Evolutionary conservation across 2,888 invertebrate species (phyloP).

Genomic region (Sinhomidia bicolor): DNA sequence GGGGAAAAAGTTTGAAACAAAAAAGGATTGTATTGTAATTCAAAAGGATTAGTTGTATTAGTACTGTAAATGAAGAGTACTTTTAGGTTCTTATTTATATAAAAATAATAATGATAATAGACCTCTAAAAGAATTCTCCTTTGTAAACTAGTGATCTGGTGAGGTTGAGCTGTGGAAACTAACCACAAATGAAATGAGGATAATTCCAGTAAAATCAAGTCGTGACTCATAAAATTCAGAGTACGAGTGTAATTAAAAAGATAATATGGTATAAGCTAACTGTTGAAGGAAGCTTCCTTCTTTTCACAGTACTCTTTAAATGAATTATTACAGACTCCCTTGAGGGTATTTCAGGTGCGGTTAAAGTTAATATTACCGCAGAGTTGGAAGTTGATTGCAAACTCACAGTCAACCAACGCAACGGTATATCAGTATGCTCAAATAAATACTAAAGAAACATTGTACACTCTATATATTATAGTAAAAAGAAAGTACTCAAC

Average conservation of each 20-base stretch:
- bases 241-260: not conserved
- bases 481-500: too few relatives aligned
- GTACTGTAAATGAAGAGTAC: too few relatives aligned
- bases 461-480: too few relatives aligned
- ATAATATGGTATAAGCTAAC: slow-evolving; percentile 26
- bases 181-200: slow-evolving; percentile 33
- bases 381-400: not conserved
- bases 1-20: not conserved
- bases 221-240: not conserved
- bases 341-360: slow-evolving; percentile 28
- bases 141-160: not conserved
- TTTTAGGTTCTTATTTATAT: too few relatives aligned
- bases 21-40: too few relatives aligned
- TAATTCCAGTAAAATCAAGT: slow-evolving; percentile 10
- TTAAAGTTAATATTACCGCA: not conserved
- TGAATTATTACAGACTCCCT: slow-evolving; percentile 34
- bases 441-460: too few relatives aligned
- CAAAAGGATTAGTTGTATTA: too few relatives aligned
- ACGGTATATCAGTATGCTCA: not conserved
- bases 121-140: not conserved
- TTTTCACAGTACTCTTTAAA: not conserved
- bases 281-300: slow-evolving; percentile 2
- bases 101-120: too few relatives aligned
- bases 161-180: slow-evolving; percentile 11
- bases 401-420: not conserved